Conservation (phyloP, 64 coral and sea anemone species). For the Pocillopora damicornis region DNA sequence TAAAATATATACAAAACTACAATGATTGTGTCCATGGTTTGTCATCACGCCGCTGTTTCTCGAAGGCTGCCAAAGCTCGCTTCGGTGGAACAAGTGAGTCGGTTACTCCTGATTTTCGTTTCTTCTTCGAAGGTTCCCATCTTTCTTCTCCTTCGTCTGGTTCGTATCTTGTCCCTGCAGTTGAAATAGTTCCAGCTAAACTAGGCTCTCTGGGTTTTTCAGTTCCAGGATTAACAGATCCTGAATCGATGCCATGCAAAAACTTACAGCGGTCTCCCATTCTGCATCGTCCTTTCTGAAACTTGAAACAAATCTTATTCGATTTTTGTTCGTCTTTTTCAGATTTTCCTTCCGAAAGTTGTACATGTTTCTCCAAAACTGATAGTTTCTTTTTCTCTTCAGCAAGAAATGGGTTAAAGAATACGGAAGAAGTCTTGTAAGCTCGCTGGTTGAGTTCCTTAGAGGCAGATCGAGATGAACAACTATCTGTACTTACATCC, state of each 20-base stretch:
- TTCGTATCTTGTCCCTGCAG: background rate
- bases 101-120: slow-evolving; percentile 65
- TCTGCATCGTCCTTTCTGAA: slow-evolving; percentile 82
- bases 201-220: slow-evolving; percentile 14
- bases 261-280: slow-evolving; percentile 82
- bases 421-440: slow-evolving; percentile 60
- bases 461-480: background rate
- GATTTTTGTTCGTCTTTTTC: slow-evolving; percentile 39
- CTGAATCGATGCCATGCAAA: slow-evolving; percentile 34
- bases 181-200: background rate
- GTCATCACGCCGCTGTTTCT: slow-evolving; percentile 26
- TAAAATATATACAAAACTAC: background rate
- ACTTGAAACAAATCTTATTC: slow-evolving; percentile 83
- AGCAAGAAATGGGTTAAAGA: slow-evolving; percentile 86
- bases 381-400: slow-evolving; percentile 76
- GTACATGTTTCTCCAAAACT: slow-evolving; percentile 81
- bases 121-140: slow-evolving; percentile 44
- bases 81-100: slow-evolving; percentile 87
- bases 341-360: slow-evolving; percentile 44
- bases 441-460: slow-evolving; percentile 60
- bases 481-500: background rate
- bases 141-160: slow-evolving; percentile 58
- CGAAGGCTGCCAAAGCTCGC: slow-evolving; percentile 63
- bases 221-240: background rate
- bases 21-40: slow-evolving; percentile 8